Evolutionary conservation across 2,797 vertebrate genomes (phyloP).

Genomic region (Pelochelys cantorii): DNA sequence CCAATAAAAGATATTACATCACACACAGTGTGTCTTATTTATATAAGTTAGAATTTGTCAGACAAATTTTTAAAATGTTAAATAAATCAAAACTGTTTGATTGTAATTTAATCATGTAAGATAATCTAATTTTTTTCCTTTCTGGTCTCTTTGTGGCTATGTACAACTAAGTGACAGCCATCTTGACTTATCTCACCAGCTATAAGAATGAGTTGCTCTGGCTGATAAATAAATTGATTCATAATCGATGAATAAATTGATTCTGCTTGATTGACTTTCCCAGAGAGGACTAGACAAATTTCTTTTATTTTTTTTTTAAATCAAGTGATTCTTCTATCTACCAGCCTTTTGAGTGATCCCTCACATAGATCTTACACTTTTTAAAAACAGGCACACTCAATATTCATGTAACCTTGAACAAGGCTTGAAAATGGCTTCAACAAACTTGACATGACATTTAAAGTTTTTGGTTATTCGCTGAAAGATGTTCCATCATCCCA

Average conservation of each 20-base stretch:
- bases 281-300: conserved; percentile 66
- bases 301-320: neutral
- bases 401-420: conserved; percentile 95
- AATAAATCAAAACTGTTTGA: conserved; percentile 14
- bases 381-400: conserved; percentile 84
- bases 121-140: conserved; percentile 37
- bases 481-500: conserved; percentile 91
- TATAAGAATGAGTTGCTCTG: conserved; percentile 50
- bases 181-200: conserved; percentile 31
- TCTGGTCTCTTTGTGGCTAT: conserved; percentile 27
- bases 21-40: neutral
- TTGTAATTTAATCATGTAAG: conserved; percentile 48
- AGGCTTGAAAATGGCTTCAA: conserved; percentile 85
- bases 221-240: conserved; percentile 76
- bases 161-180: conserved; percentile 37
- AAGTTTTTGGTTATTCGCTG: conserved; percentile 90
- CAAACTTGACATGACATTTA: conserved; percentile 95
- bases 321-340: conserved; percentile 36
- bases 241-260: conserved; percentile 9
- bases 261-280: conserved; percentile 77
- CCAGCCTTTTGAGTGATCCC: conserved; percentile 77
- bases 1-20: neutral
- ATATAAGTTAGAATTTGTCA: neutral
- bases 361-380: conserved; percentile 83
- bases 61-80: conserved; percentile 22